Base-by-base conservation (phyloP, 2,888 invertebrate genomes). In the Synergus gifuensis region DNA sequence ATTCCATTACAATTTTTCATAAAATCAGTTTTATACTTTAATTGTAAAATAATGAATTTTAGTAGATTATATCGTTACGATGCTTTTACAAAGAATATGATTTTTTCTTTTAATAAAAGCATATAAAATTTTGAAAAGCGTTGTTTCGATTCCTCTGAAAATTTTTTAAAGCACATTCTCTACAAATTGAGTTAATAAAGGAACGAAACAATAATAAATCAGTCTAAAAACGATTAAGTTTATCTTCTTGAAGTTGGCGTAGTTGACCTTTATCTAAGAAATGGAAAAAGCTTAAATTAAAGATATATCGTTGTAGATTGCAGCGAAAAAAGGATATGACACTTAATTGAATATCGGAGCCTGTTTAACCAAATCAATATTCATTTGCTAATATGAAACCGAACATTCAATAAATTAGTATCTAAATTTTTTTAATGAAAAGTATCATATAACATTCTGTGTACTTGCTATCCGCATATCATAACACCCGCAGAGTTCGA, bases 401-500 rank as follows among this genome's bases (percentile, higher is more conserved):
- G 9, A 73, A 49, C 16, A 49, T 60, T 60, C 4, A 36, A 73
- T 73, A 73, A 73, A 40, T 73, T 54, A 49, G 11, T 73, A 54
- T 73, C 54, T 9, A 54, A n/a, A 8, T 73, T 69, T 46, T 69
- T 69, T 69, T 11, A 73, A 73, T 54, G 49, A 73, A 73, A 54
- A 54, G 73, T 36, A 60, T 11, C 49, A 60, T 11, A 60, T 60
- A 49, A 36, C 5, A 36, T 36, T 36, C 36, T 36, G 36, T 49
- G 28, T 69, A 46, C 73, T 54, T 73, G 73, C 36, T 77, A 46
- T 63, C 36, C 36, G 77, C 28, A 64, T 77, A 62, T 77, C 16
- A 49, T 63, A 58, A 73, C 63, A 44, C 63, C 77, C 36, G 42
- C 63, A 78, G 40, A 42, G 78, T 22, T 60, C 60, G 58, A 28